phyloP scores from a whole-genome alignment of 2,113 vertebrate species.

The Protobothrops flavoviridis region DNA sequence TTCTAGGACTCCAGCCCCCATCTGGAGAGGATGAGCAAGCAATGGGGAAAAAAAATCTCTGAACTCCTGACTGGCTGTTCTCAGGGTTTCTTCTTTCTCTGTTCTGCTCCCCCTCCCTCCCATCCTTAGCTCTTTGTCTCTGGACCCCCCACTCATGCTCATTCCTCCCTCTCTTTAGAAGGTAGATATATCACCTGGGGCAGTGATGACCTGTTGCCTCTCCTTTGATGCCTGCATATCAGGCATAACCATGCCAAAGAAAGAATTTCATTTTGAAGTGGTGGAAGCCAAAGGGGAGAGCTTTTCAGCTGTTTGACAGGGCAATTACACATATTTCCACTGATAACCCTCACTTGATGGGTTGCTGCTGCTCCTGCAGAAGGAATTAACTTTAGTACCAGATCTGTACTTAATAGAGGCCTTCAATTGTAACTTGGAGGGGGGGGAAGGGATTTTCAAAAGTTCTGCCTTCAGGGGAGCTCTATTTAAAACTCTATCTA shows the following conservation, averaged over 20 bases:
- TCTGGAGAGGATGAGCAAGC: neutral
- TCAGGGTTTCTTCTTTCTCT: neutral
- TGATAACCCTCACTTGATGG: conserved; percentile 19
- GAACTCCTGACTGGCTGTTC: neutral
- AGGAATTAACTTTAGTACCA: neutral
- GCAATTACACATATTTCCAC: conserved; percentile 80
- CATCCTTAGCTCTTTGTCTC: neutral
- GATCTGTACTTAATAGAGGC: neutral
- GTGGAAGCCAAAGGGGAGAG: conserved; percentile 73
- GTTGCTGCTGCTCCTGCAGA: neutral
- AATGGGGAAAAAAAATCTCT: neutral
- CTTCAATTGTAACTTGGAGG: neutral
- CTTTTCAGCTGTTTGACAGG: conserved; percentile 78
- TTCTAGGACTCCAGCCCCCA: neutral
- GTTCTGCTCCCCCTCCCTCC: neutral
- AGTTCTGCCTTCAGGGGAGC: neutral
- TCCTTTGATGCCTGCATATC: conserved; percentile 86
- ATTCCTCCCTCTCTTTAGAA: conserved; percentile 45
- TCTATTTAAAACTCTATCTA: neutral
- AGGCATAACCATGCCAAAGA: conserved; percentile 74
- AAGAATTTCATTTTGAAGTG: conserved; percentile 90
- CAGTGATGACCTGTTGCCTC: conserved; percentile 67
- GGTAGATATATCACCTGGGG: conserved; percentile 67
- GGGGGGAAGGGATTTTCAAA: neutral
- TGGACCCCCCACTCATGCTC: neutral